Evolutionary conservation across 2,888 invertebrate species (phyloP).

Genomic region (Pterostichus niger): DNA sequence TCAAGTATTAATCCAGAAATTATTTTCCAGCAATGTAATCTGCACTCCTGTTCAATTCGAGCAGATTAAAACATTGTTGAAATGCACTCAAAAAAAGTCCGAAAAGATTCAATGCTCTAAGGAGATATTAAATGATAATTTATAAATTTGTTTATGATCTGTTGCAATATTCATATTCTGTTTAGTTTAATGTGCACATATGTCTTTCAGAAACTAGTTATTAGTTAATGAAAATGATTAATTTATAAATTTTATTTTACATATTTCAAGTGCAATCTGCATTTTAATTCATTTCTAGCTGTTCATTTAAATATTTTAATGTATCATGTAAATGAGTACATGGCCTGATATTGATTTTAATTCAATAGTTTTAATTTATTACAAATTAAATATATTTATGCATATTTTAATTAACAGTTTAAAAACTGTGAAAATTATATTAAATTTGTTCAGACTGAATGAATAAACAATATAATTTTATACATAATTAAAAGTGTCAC

Average conservation of each 20-base stretch:
- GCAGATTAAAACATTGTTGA: too few species aligned
- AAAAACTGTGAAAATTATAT: slow-evolving; percentile 1
- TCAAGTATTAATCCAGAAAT: too few species aligned
- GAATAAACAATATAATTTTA: background rate
- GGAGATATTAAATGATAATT: too few species aligned
- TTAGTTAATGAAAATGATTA: slow-evolving; percentile 21
- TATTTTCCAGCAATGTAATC: too few species aligned
- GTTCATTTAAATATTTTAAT: slow-evolving; percentile 29
- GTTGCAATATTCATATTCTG: background rate
- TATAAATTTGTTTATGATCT: background rate
- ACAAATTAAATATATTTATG: background rate
- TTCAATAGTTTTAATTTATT: background rate
- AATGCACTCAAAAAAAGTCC: too few species aligned
- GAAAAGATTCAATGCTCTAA: too few species aligned
- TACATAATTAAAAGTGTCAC: too few species aligned
- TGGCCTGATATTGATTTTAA: slow-evolving; percentile 13
- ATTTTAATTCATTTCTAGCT: slow-evolving; percentile 4
- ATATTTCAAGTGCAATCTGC: slow-evolving; percentile 11
- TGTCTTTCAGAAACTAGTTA: background rate
- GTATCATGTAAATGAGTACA: slow-evolving; percentile 27
- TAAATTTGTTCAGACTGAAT: background rate
- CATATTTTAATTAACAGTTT: background rate
- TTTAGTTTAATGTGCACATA: background rate
- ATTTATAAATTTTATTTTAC: slow-evolving; percentile 33
- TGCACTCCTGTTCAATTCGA: too few species aligned